Evolutionary conservation across 2,113 vertebrate species (phyloP).

Genomic region (Hyla sarda): DNA sequence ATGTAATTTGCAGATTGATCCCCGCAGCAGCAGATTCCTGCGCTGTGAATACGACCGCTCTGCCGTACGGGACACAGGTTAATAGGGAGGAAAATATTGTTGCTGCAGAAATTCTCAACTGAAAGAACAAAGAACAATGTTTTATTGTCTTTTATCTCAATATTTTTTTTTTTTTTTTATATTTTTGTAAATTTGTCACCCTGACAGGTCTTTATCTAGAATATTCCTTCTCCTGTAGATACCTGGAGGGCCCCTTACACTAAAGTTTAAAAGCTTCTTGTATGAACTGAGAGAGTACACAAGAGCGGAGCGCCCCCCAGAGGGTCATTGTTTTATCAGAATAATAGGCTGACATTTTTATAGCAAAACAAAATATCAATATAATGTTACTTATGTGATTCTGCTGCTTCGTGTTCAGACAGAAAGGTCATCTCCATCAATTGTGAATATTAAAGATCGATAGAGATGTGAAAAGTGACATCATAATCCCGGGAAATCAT

Average conservation of each 20-base stretch:
- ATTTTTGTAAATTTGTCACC: neutral
- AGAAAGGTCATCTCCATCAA: neutral
- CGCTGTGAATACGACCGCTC: neutral
- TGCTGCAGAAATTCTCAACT: neutral
- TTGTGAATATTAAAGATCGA: neutral
- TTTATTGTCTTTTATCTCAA: neutral
- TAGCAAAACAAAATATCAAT: neutral
- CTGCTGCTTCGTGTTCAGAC: neutral
- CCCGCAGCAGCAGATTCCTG: neutral
- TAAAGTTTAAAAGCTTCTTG: neutral
- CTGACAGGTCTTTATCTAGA: too few species aligned
- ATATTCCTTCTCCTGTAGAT: neutral
- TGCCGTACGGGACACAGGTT: neutral
- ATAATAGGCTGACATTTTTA: neutral
- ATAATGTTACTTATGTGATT: neutral
- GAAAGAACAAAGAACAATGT: neutral
- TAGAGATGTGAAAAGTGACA: neutral
- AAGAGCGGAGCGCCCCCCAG: neutral
- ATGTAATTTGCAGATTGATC: neutral
- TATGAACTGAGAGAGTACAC: too few species aligned
- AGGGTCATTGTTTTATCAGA: neutral
- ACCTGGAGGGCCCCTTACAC: neutral
- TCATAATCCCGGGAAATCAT: neutral
- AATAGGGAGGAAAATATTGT: conserved; percentile 18
- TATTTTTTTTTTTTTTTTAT: neutral